Percentiles rank a stretch among this genome's conserved stretches.
These are phyloP conservation scores for Cheumatopsyche charites DNA, from an alignment of 1,140 invertebrate species.

Conservation along the genomic window DNA sequence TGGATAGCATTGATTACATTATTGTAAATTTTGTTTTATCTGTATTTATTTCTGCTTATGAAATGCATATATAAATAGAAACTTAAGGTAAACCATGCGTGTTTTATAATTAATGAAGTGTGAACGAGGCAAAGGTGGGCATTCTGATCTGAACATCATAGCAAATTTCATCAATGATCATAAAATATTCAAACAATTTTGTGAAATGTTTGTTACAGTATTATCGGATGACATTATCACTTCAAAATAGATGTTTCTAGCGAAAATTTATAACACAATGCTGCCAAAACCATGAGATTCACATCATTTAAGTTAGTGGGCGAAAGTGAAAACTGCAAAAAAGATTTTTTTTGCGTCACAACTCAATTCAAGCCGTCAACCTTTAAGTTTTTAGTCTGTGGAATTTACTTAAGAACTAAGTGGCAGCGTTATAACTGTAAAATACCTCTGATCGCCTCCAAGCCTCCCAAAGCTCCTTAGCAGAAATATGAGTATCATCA, in stretches of 20 bases:
- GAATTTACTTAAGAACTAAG: too few species aligned
- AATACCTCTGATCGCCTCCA: constrained; percentile 87
- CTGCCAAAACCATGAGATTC: constrained; percentile 16
- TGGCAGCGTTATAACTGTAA: not conserved
- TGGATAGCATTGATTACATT: too few species aligned
- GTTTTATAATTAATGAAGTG: constrained; percentile 10
- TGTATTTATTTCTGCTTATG: not conserved
- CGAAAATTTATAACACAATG: not conserved
- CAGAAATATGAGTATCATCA: constrained; percentile 94
- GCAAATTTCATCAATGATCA: too few species aligned
- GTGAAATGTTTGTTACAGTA: too few species aligned
- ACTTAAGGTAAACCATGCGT: constrained; percentile 1
- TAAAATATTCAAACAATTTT: too few species aligned
- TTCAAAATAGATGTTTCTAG: too few species aligned
- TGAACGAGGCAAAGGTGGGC: not conserved
- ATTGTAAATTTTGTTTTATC: too few species aligned
- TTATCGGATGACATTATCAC: too few species aligned
- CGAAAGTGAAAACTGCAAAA: constrained; percentile 2
- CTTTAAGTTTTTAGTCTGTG: too few species aligned
- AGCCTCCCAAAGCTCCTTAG: constrained; percentile 92
- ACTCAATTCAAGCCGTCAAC: not conserved
- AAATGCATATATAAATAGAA: constrained; percentile 14
- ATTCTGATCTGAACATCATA: too few species aligned
- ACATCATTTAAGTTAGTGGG: constrained; percentile 14
- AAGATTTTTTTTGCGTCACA: not conserved